phyloP scores from a whole-genome alignment of 2,888 invertebrate genomes.

The Heteromyza rotundicornis region DNA sequence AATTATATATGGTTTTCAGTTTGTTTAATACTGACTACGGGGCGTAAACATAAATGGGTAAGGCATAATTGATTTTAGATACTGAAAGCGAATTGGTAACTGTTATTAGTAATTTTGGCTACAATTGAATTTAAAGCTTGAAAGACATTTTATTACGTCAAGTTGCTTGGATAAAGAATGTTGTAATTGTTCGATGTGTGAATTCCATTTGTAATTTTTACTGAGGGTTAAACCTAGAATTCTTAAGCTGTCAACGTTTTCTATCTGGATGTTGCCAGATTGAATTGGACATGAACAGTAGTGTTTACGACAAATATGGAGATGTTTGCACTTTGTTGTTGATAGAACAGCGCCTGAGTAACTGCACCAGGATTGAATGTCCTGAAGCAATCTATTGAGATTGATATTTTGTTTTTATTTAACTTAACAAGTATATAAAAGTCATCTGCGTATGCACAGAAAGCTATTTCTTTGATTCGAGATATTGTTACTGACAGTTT shows the following conservation, averaged over 20 bases:
- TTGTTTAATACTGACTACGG: constrained; percentile 9
- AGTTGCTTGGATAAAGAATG: constrained; percentile 14
- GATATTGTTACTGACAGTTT: constrained; percentile 17
- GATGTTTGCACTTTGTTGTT: constrained; percentile 18
- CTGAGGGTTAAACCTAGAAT: constrained; percentile 30
- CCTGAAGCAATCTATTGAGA: constrained; percentile 16
- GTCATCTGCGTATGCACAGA: constrained; percentile 32
- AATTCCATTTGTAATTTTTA: constrained; percentile 29
- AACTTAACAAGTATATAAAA: constrained; percentile 23
- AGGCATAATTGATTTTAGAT: constrained; percentile 15
- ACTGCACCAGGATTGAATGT: constrained; percentile 27
- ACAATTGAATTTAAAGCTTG: constrained; percentile 11
- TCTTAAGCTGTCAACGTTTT: constrained; percentile 16
- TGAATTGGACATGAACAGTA: constrained; percentile 17
- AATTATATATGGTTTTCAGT: constrained; percentile 15
- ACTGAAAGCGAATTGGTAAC: neutral
- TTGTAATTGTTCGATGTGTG: constrained; percentile 22
- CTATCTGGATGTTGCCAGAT: constrained; percentile 14
- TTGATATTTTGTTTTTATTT: constrained; percentile 23
- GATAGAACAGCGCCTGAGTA: constrained; percentile 26
- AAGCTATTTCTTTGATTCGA: constrained; percentile 15
- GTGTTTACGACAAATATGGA: constrained; percentile 29
- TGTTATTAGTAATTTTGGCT: neutral
- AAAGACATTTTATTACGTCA: constrained; percentile 24
- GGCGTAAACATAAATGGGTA: constrained; percentile 10